Evolutionary conservation across 2,888 invertebrate species (phyloP).

Genomic region (Pyrrhosoma nymphula): DNA sequence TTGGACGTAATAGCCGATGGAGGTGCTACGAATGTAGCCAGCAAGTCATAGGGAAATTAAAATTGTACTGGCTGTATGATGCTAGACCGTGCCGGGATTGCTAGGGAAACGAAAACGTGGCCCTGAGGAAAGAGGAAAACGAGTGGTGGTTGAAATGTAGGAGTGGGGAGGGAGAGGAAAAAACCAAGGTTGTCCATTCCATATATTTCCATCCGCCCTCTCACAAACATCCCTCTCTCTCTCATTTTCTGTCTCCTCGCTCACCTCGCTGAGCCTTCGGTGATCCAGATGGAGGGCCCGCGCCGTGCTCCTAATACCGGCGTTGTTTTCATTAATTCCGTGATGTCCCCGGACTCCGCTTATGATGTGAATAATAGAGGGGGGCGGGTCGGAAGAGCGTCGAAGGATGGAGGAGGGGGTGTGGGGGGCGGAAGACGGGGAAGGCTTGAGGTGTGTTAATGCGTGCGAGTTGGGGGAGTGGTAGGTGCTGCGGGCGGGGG

Average conservation of each 20-base stretch:
- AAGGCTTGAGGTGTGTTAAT: not conserved
- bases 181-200: slow-evolving; percentile 49
- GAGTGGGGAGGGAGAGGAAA: not conserved
- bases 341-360: slow-evolving; percentile 62
- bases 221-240: not conserved
- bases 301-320: slow-evolving; percentile 30
- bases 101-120: too few relatives aligned
- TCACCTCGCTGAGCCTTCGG: slow-evolving; percentile 58
- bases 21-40: too few relatives aligned
- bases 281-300: slow-evolving; percentile 56
- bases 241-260: not conserved
- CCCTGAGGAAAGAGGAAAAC: too few relatives aligned
- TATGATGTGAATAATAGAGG: slow-evolving; percentile 61
- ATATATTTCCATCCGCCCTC: not conserved
- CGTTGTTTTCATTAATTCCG: slow-evolving; percentile 67
- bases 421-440: not conserved
- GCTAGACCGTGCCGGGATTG: not conserved
- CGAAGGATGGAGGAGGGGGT: too few relatives aligned
- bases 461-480: too few relatives aligned
- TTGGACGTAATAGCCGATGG: too few relatives aligned
- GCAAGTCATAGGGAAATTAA: too few relatives aligned
- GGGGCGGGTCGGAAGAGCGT: not conserved
- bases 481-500: not conserved
- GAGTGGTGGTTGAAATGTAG: not conserved
- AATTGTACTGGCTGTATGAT: too few relatives aligned